phyloP scores from a whole-genome alignment of 2,888 invertebrate species.

The Zeuzera pyrina region DNA sequence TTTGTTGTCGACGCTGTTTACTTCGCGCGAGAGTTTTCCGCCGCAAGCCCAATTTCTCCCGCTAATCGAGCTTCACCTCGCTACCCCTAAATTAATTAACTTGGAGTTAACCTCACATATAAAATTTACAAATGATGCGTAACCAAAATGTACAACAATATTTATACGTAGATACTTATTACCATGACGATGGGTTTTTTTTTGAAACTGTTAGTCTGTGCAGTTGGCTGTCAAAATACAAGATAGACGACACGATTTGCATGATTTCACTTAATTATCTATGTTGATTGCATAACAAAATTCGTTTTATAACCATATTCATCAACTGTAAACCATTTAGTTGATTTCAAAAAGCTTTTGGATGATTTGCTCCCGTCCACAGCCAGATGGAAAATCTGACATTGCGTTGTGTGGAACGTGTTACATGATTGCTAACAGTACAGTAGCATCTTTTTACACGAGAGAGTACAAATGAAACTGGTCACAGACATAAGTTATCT shows the following conservation, averaged over 20 bases:
- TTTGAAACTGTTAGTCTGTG: no score
- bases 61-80: slow-evolving; percentile 61
- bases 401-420: slow-evolving; percentile 30
- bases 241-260: no score
- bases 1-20: slow-evolving; percentile 63
- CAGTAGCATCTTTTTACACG: slow-evolving; percentile 28
- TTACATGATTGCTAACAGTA: slow-evolving; percentile 38
- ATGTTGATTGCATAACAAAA: no score
- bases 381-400: slow-evolving; percentile 53
- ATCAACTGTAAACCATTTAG: no score
- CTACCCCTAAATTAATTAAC: slow-evolving; percentile 62
- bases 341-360: slow-evolving; percentile 1
- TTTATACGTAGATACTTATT: no score
- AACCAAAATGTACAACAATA: no score
- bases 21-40: slow-evolving; percentile 49
- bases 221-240: no score
- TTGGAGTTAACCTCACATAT: slow-evolving; percentile 43
- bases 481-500: slow-evolving; percentile 30
- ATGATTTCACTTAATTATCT: no score
- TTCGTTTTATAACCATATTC: no score
- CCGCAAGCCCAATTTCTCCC: slow-evolving; percentile 61
- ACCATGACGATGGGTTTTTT: no score
- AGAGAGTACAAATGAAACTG: slow-evolving; percentile 31
- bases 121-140: slow-evolving; percentile 32
- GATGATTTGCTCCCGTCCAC: slow-evolving; percentile 24